These are phyloP conservation scores for Salvelinus alpinus DNA, from an alignment of 2,113 vertebrate species.

Conservation along the genomic window DNA sequence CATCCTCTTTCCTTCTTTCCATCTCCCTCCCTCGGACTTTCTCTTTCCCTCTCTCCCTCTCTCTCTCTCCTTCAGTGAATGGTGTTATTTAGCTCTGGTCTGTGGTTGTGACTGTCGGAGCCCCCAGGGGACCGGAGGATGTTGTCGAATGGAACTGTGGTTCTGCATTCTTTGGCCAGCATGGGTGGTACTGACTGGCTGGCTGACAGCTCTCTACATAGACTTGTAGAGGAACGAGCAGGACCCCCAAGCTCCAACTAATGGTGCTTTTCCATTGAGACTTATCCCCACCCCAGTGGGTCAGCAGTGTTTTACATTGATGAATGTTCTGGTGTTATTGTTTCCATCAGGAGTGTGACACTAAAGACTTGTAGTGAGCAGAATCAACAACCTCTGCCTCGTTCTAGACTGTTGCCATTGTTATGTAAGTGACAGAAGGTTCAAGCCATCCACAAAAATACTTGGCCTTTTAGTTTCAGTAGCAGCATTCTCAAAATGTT, in stretches of 20 bases:
- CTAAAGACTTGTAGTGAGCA: too few species aligned
- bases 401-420: too few species aligned
- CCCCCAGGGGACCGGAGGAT: slow-evolving; percentile 50
- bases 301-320: too few species aligned
- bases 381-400: too few species aligned
- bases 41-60: background rate
- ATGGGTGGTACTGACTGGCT: slow-evolving; percentile 43
- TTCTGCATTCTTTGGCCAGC: slow-evolving; percentile 56
- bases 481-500: slow-evolving; percentile 10
- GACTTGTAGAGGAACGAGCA: slow-evolving; percentile 15
- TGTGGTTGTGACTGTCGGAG: slow-evolving; percentile 16
- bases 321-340: too few species aligned
- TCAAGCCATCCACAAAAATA: slow-evolving; percentile 24
- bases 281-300: too few species aligned
- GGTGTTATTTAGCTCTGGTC: slow-evolving; percentile 33
- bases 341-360: too few species aligned
- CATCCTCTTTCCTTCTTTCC: background rate
- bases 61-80: slow-evolving; percentile 25
- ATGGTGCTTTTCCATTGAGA: too few species aligned
- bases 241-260: slow-evolving; percentile 43
- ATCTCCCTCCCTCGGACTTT: background rate
- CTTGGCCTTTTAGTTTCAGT: background rate
- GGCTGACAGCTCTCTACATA: slow-evolving; percentile 36
- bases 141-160: slow-evolving; percentile 48
- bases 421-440: too few species aligned